phyloP scores from a whole-genome alignment of 2,888 invertebrate genomes.

The Plemyria rubiginata region DNA sequence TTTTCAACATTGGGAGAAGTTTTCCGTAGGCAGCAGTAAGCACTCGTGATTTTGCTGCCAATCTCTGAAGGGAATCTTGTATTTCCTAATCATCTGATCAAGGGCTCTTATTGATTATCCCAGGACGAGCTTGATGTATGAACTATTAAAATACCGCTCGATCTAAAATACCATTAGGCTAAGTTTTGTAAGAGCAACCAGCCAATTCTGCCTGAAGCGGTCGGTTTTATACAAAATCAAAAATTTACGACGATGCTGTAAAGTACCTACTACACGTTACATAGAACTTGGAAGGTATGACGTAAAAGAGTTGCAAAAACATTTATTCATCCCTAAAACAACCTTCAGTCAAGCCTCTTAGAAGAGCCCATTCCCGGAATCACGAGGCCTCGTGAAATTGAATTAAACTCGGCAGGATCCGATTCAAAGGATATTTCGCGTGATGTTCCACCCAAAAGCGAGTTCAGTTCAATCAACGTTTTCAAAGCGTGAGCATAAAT shows the following conservation, averaged over 20 bases:
- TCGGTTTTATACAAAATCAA: neutral
- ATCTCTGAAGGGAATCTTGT: no score
- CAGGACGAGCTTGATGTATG: no score
- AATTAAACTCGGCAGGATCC: slow-evolving; percentile 35
- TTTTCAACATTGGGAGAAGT: no score
- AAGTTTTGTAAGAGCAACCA: neutral
- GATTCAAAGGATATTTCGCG: slow-evolving; percentile 36
- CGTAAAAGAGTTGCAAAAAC: slow-evolving; percentile 15
- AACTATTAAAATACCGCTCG: no score
- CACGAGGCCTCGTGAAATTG: slow-evolving; percentile 33
- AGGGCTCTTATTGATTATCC: no score
- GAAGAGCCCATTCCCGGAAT: slow-evolving; percentile 21
- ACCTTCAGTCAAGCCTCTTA: slow-evolving; percentile 27
- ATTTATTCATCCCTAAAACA: slow-evolving; percentile 23
- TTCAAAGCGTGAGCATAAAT: slow-evolving; percentile 13
- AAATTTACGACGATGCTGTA: neutral
- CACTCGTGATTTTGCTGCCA: no score
- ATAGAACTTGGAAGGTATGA: neutral
- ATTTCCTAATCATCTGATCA: no score
- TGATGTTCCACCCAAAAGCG: slow-evolving; percentile 28
- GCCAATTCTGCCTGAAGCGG: neutral
- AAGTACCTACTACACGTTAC: slow-evolving; percentile 3
- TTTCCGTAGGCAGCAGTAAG: no score
- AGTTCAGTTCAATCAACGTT: slow-evolving; percentile 21
- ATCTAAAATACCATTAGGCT: no score